Base-by-base conservation (phyloP, 2,888 invertebrate genomes). In the Drosophila multiciliata region DNA sequence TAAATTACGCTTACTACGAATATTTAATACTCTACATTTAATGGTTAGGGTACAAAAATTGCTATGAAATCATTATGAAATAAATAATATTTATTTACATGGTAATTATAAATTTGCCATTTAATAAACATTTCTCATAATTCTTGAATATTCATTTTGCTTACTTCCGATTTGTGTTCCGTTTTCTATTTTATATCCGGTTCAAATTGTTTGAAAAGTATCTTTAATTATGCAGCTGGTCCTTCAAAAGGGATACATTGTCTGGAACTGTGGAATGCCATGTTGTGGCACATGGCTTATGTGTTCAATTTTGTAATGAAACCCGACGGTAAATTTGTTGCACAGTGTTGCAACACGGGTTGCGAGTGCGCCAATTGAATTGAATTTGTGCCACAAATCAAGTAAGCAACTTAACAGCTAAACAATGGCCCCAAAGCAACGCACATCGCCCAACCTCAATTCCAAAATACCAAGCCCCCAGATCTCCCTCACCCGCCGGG, bases 341-440 rank as follows among this genome's bases (percentile, higher is more conserved):
- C 78, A 63, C 80, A 68, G 77, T 77, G 67, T 75, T 80, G 72
- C 71, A 75, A 60, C 54, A 23, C 23, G 54, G 17, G 45, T 50
- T 64, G 20, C 64, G 62, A 67, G 61, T 57, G 78, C 76, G 82
- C 53, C 85, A 86, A 86, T 89, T 86, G 90, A 86, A 89, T 86
- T 86, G 89, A 86, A 89, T 89, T 89, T 85, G 90, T 74, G 85
- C 85, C 75, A 86, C 85, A 86, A 86, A 86, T 86, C 85, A 86
- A 89, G 90, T 87, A 80, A 86, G 88, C 90, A 87, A 87, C 89
- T 89, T 84, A 89, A 83, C 88, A 86, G 85, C 85, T 84, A 84
- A 89, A 84, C 87, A 89, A 87, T 79, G 74, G 71, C 78, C 79
- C 74, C 64, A 73, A 73, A 78, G 74, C 64, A 78, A 77, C 74